A percentile compares a stretch with the other conserved stretches of the same genome.
Evolutionary conservation across 30 jellyfish, hydroid and myxozoan species (phyloP).

Genomic region (Pseudorhiza aurosa): DNA sequence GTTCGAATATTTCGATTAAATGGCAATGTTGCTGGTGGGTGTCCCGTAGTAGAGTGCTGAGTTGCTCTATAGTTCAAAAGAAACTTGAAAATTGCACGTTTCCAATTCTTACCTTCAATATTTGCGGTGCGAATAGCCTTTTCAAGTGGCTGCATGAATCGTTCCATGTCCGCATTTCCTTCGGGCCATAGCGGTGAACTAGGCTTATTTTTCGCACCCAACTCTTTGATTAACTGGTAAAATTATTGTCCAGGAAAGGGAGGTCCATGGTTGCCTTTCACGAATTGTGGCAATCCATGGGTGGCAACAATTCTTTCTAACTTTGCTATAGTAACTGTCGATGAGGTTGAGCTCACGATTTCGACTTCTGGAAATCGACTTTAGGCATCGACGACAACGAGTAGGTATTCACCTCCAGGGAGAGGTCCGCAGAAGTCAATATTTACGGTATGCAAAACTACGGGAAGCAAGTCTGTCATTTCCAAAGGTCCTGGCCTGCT

Average conservation of each 20-base stretch:
- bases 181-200: too few species aligned
- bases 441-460: background rate
- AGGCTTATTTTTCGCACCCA: conserved; percentile 18
- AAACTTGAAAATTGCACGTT: background rate
- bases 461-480: background rate
- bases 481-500: background rate
- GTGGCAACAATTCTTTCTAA: conserved; percentile 4
- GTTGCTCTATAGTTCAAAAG: conserved; percentile 17
- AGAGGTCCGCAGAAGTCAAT: conserved; percentile 2
- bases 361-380: conserved; percentile 1
- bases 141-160: conserved; percentile 36
- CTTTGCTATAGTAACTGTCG: background rate
- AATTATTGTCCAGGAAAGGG: conserved; percentile 39
- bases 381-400: conserved; percentile 1
- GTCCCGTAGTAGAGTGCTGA: conserved; percentile 22
- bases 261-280: background rate
- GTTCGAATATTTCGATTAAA: conserved; percentile 20
- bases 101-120: conserved; percentile 22
- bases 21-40: conserved; percentile 23
- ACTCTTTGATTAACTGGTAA: conserved; percentile 9
- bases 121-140: conserved; percentile 32
- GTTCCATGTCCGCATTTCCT: too few species aligned
- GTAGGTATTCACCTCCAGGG: background rate
- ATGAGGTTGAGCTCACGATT: conserved; percentile 6
- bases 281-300: background rate